Conservation (phyloP, 2,888 invertebrate genomes). For the Malthinus flaveolus region DNA sequence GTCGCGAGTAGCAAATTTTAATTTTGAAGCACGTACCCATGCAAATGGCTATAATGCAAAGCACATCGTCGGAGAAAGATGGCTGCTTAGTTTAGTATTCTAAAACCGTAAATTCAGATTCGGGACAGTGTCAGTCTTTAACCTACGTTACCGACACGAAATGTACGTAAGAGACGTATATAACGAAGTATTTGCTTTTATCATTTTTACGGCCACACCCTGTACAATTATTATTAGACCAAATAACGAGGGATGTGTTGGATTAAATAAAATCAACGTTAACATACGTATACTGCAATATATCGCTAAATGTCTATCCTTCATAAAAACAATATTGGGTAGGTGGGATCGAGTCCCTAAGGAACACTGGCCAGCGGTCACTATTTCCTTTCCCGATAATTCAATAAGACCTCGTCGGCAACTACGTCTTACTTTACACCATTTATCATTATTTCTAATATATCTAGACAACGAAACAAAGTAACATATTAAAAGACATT, state of each 20-base stretch:
- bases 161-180: too few species aligned
- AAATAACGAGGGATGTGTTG: neutral
- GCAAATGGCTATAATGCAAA: slow-evolving; percentile 30
- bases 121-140: slow-evolving; percentile 41
- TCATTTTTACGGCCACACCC: too few species aligned
- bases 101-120: slow-evolving; percentile 41
- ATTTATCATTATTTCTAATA: slow-evolving; percentile 25
- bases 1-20: slow-evolving; percentile 36
- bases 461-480: slow-evolving; percentile 9
- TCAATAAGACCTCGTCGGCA: slow-evolving; percentile 50
- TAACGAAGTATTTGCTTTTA: too few species aligned
- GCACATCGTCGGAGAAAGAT: slow-evolving; percentile 41
- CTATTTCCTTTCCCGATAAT: slow-evolving; percentile 52
- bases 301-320: slow-evolving; percentile 38
- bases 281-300: slow-evolving; percentile 23
- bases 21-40: slow-evolving; percentile 43
- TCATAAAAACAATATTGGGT: slow-evolving; percentile 48
- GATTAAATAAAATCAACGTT: slow-evolving; percentile 28
- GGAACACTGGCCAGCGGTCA: slow-evolving; percentile 48
- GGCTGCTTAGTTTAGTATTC: slow-evolving; percentile 45
- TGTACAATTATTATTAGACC: too few species aligned
- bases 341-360: slow-evolving; percentile 38
- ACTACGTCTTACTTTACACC: slow-evolving; percentile 36
- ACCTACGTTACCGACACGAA: slow-evolving; percentile 14
- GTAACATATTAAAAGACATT: neutral